A percentile compares a stretch with the other conserved stretches of the same genome.
Conservation (phyloP, 53 echinoderm and acorn worm species). For the Stichopus horrens region DNA sequence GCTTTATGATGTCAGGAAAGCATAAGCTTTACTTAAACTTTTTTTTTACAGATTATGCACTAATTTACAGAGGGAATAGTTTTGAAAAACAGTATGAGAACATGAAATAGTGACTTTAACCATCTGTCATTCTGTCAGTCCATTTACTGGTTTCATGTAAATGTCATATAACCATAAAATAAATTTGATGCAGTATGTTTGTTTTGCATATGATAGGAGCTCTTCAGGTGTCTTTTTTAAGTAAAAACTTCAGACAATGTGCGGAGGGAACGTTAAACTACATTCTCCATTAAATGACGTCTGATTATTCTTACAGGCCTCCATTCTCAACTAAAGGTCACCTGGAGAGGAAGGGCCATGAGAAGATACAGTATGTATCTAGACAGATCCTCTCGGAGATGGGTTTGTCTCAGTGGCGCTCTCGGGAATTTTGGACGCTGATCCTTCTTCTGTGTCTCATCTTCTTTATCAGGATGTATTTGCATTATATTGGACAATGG, state of each 20-base stretch:
- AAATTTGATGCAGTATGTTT: too few species aligned
- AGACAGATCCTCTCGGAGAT: slow-evolving; percentile 89
- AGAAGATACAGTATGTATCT: slow-evolving; percentile 92
- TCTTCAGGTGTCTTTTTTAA: background rate
- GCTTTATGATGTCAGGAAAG: too few species aligned
- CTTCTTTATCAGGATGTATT: slow-evolving; percentile 85
- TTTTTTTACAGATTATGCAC: too few species aligned
- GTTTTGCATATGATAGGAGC: too few species aligned
- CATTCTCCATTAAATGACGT: background rate
- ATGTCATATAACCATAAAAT: too few species aligned
- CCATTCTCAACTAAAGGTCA: slow-evolving; percentile 95
- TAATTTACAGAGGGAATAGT: too few species aligned
- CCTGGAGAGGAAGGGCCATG: slow-evolving; percentile 74
- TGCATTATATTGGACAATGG: slow-evolving; percentile 97
- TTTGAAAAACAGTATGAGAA: too few species aligned
- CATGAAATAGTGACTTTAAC: too few species aligned
- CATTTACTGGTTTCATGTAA: too few species aligned
- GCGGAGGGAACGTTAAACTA: too few species aligned
- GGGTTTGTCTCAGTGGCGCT: slow-evolving; percentile 96
- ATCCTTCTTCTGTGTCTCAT: slow-evolving; percentile 80
- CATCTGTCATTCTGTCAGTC: too few species aligned
- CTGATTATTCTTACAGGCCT: slow-evolving; percentile 46
- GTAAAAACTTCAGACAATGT: background rate
- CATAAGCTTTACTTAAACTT: too few species aligned
- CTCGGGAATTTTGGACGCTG: slow-evolving; percentile 96